Conservation (phyloP, 2,888 invertebrate species). For the Vesta saturnalis region DNA sequence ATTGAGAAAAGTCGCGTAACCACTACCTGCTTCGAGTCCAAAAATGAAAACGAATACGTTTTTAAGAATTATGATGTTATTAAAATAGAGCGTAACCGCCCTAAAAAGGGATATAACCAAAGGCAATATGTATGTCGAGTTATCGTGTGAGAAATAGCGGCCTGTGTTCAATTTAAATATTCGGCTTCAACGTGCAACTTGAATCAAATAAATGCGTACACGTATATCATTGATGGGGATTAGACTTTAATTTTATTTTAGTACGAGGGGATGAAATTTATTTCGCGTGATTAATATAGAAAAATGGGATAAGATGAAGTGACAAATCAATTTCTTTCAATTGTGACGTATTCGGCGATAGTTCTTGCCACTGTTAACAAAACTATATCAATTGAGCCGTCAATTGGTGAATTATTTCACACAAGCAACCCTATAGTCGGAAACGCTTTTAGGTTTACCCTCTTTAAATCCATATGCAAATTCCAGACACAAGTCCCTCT, state of each 20-base stretch:
- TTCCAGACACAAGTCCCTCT: neutral
- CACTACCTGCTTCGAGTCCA: neutral
- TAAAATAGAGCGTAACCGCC: conserved; percentile 5
- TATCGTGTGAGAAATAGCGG: conserved; percentile 8
- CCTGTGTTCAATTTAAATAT: conserved; percentile 7
- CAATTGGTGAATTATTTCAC: neutral
- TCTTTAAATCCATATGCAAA: neutral
- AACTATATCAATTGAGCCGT: neutral
- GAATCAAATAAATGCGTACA: conserved; percentile 12
- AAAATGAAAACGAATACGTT: too few relatives aligned
- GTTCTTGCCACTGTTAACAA: neutral
- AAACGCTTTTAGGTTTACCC: neutral
- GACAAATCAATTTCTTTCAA: too few relatives aligned
- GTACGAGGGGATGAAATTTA: neutral
- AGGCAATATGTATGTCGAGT: conserved; percentile 1
- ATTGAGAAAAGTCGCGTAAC: conserved; percentile 15
- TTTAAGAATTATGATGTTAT: neutral
- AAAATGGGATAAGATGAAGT: neutral
- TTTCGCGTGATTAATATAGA: neutral
- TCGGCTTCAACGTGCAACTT: neutral
- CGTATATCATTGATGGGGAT: conserved; percentile 12
- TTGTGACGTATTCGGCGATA: too few relatives aligned
- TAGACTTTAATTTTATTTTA: conserved; percentile 9
- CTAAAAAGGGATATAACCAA: conserved; percentile 4
- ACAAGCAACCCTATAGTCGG: neutral